phyloP scores from a whole-genome alignment of 2,888 invertebrate genomes.

The Drosophila fungiperda region DNA sequence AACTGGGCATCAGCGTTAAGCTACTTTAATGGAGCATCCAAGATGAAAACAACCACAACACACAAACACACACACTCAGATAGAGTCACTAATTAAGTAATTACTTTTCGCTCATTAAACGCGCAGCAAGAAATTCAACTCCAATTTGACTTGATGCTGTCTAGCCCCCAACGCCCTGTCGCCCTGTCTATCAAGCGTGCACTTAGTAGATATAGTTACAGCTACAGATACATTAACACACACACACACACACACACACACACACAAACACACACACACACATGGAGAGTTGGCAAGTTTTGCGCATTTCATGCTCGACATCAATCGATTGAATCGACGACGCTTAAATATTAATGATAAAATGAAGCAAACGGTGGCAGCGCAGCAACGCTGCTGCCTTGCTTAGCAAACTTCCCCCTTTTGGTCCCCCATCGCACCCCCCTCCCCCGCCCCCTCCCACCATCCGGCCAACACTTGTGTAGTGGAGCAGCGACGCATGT shows the following conservation, averaged over 20 bases:
- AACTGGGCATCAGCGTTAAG: conserved; percentile 66
- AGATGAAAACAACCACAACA: conserved; percentile 12
- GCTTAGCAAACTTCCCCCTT: background rate
- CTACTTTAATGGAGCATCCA: conserved; percentile 62
- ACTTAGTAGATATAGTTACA: conserved; percentile 42
- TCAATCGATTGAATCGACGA: conserved; percentile 76
- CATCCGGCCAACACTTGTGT: background rate
- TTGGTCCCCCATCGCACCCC: background rate
- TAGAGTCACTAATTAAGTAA: conserved; percentile 76
- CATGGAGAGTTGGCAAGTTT: conserved; percentile 41
- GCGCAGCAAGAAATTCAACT: conserved; percentile 67
- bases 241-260: conserved; percentile 14
- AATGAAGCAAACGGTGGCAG: conserved; percentile 49
- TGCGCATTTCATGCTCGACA: conserved; percentile 55
- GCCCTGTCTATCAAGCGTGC: conserved; percentile 59
- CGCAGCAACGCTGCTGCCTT: conserved; percentile 7
- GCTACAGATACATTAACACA: conserved; percentile 12
- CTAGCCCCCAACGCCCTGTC: conserved; percentile 23
- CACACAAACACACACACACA: conserved; percentile 10
- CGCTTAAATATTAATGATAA: conserved; percentile 77
- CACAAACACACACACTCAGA: conserved; percentile 23
- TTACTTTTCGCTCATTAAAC: conserved; percentile 81
- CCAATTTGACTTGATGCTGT: conserved; percentile 71
- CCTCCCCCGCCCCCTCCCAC: background rate
- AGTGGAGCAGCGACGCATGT: conserved; percentile 41